Evolutionary conservation across 1,140 invertebrate species (phyloP).

Genomic region (Trichonephila clavata): DNA sequence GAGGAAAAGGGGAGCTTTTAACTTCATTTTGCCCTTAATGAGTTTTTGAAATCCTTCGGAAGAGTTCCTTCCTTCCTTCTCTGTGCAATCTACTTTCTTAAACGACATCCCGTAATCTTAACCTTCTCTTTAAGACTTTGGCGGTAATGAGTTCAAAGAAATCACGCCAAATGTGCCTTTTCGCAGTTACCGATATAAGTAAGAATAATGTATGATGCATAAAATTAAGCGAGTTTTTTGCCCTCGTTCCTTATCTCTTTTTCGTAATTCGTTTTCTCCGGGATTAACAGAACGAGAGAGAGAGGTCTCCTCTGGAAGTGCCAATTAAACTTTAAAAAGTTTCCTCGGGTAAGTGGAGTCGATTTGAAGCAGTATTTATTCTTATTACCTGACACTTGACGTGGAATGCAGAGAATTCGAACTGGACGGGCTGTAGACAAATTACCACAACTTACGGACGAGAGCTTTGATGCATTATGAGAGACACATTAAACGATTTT

Average conservation of each 20-base stretch:
- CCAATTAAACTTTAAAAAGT: slow-evolving; percentile 32
- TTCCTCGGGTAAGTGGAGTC: neutral
- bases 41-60: slow-evolving; percentile 67
- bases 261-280: neutral
- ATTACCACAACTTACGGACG: neutral
- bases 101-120: slow-evolving; percentile 48
- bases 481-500: no score
- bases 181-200: neutral
- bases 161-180: slow-evolving; percentile 5
- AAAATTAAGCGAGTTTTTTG: neutral
- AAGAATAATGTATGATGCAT: neutral
- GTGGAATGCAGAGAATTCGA: neutral
- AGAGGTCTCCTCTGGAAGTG: neutral
- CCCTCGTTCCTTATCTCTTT: neutral
- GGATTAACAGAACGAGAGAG: neutral
- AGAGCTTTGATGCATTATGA: neutral
- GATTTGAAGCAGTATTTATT: neutral
- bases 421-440: neutral
- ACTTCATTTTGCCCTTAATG: slow-evolving; percentile 68
- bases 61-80: neutral
- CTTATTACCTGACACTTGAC: neutral
- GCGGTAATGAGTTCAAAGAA: neutral
- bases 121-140: neutral
- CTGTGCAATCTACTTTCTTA: slow-evolving; percentile 44
- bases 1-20: slow-evolving; percentile 11